Base-by-base conservation (phyloP, 2,888 invertebrate genomes). In the Conchocele bisecta region DNA sequence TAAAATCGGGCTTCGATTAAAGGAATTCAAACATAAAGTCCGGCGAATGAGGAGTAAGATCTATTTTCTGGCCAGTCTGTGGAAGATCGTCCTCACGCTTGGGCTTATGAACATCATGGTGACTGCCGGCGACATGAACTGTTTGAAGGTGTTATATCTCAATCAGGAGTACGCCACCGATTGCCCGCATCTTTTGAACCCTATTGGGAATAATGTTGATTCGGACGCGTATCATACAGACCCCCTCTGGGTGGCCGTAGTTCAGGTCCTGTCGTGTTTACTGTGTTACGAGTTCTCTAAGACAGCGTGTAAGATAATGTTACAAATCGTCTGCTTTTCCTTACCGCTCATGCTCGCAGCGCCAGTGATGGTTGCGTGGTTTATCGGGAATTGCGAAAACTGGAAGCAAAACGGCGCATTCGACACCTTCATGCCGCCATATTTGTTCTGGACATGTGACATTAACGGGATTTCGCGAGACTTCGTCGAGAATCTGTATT, bases 241-340 rank as follows among this genome's bases (percentile, higher is more conserved):
- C 28, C 84, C 85, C 1, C 85, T 82, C 66, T 86, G 85, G 85
- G 72, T 84, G 1, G 81, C 79, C 3, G 67, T 83, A 1, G 93
- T 97, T 39, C 97, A 97, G 92, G 93, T 97, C 51, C 92, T 95
- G 59, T 94, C 96, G 1, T 95, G 97, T 4, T 96, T 97, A 87
- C 92, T 97, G 54, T 96, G 96, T 85, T 98, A 98, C 88, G 95
- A 97, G 81, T 96, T 97, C 87, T 97, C 97, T 20, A 98, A 98
- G 92, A 98, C 98, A 83, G 97, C 97, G 3, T 98, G 98, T 92
- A 98, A 98, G 92, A 97, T 98, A 86, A 94, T 97, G 86, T 98
- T 99, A 81, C 99, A 99, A 93, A 96, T 97, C 24, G 97, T 98
- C 93, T 97, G 98, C 89, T 98, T 98, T 89, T 98, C 99, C 0